Conservation (phyloP, 2,888 invertebrate genomes). For the Caenorhabditis becei region DNA sequence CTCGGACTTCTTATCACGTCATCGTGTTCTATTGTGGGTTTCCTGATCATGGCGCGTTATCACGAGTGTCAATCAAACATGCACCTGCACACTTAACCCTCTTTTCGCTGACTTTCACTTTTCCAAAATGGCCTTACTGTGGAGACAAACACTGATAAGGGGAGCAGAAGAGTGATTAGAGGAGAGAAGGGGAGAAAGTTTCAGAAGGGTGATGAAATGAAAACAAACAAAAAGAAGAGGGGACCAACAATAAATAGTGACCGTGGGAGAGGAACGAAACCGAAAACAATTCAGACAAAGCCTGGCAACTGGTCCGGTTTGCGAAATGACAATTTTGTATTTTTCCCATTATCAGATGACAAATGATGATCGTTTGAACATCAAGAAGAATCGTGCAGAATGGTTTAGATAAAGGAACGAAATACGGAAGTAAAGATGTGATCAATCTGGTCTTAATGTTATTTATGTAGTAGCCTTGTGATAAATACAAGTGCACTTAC, state of each 20-base stretch:
- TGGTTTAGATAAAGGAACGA: no score
- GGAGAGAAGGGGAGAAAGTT: no score
- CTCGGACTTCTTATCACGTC: constrained; percentile 23
- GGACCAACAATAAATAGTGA: constrained; percentile 11
- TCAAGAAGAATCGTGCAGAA: no score
- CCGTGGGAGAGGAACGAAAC: background rate
- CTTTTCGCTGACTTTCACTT: constrained; percentile 36
- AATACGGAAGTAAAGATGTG: no score
- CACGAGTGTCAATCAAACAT: constrained; percentile 37
- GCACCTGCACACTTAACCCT: background rate
- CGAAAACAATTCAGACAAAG: background rate
- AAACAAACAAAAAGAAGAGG: background rate
- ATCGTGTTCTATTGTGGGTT: constrained; percentile 41
- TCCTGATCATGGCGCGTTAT: constrained; percentile 16
- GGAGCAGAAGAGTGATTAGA: background rate
- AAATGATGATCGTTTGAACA: no score
- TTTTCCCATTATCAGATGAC: background rate
- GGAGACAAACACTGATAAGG: background rate
- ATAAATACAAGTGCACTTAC: no score
- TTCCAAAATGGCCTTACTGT: background rate
- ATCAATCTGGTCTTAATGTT: no score
- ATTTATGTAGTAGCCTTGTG: no score
- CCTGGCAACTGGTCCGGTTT: constrained; percentile 6
- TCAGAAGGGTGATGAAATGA: background rate
- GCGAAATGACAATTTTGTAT: no score